phyloP scores from a whole-genome alignment of 2,113 vertebrate species.

The Thymallus thymallus region DNA sequence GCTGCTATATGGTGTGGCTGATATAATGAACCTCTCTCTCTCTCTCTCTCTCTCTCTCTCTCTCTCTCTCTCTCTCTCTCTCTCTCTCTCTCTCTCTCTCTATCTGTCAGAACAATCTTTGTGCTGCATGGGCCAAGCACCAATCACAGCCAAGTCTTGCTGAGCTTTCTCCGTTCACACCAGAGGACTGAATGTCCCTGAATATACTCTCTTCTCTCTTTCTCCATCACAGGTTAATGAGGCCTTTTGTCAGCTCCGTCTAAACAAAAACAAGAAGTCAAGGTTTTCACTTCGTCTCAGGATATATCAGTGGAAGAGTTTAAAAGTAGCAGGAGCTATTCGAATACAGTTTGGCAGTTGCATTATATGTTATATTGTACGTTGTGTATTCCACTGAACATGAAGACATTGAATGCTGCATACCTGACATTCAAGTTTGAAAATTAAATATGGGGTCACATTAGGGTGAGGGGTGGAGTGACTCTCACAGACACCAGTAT shows the following conservation, averaged over 20 bases:
- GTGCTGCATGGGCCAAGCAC: background rate
- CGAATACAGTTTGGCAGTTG: conserved; percentile 1
- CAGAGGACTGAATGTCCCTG: conserved; percentile 43
- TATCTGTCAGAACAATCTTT: background rate
- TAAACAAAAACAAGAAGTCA: conserved; percentile 41
- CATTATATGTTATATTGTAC: background rate
- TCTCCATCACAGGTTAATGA: conserved; percentile 26
- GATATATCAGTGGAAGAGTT: background rate
- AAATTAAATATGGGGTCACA: background rate
- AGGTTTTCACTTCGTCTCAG: conserved; percentile 42
- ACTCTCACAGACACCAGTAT: conserved; percentile 2
- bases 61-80: no score
- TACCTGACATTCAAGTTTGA: background rate
- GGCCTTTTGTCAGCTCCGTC: conserved; percentile 27
- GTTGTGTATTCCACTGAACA: background rate
- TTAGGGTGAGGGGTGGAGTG: background rate
- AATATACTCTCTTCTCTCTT: conserved; percentile 11
- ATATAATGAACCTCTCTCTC: no score
- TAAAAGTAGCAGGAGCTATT: background rate
- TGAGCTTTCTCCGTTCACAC: conserved; percentile 21
- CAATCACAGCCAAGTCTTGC: conserved; percentile 19
- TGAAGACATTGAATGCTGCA: no score
- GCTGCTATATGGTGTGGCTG: no score
- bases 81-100: no score
- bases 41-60: no score